phyloP scores from a whole-genome alignment of 2,888 invertebrate genomes.

The Neria commutata region DNA sequence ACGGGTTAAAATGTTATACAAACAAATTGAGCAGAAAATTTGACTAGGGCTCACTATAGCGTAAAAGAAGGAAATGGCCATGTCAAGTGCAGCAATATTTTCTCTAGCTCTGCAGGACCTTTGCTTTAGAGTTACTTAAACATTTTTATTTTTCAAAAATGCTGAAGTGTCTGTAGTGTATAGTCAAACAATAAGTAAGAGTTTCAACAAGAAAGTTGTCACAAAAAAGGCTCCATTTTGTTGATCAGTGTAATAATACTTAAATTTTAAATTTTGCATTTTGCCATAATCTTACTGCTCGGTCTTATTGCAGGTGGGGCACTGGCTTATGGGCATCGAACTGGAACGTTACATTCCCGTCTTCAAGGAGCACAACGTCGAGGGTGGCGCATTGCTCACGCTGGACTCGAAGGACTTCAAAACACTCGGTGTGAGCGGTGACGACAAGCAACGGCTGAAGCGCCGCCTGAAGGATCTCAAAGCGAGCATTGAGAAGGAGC shows the following conservation, averaged over 20 bases:
- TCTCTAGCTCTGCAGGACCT: too few species aligned
- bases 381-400: constrained; percentile 82
- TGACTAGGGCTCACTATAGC: too few species aligned
- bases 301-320: constrained; percentile 85
- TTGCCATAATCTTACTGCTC: background rate
- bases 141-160: too few species aligned
- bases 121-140: too few species aligned
- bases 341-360: constrained; percentile 87
- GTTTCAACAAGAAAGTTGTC: too few species aligned
- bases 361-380: constrained; percentile 87
- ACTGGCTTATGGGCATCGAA: constrained; percentile 84
- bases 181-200: too few species aligned
- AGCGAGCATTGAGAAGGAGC: constrained; percentile 73
- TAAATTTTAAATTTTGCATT: background rate
- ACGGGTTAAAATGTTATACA: too few species aligned
- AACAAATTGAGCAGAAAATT: too few species aligned
- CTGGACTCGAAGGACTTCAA: constrained; percentile 93
- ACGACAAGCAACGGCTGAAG: constrained; percentile 84
- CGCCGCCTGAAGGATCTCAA: constrained; percentile 85
- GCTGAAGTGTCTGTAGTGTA: too few species aligned
- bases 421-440: constrained; percentile 77
- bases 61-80: too few species aligned
- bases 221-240: too few species aligned
- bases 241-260: background rate
- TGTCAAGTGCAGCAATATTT: too few species aligned